Base-by-base conservation (phyloP, 2,797 vertebrate genomes). In the Etheostoma nigrum region DNA sequence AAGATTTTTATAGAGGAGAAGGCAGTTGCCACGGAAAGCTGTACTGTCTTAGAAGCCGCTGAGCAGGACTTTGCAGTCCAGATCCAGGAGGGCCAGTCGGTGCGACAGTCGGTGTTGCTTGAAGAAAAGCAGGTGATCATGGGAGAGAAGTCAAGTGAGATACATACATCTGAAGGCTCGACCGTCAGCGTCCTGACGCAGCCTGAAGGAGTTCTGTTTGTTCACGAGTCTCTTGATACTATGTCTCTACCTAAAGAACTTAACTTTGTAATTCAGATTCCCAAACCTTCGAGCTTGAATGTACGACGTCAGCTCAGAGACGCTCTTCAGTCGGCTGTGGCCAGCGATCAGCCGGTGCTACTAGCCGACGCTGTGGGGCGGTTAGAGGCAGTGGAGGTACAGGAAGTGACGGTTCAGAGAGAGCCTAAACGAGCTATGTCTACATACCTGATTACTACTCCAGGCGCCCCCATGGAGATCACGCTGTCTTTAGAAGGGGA, bases 391-490 rank as follows among this genome's bases (percentile, higher is more conserved):
- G 23, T 95, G 14, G 88, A 96, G 67, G 78, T 98, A 47, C 94
- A 93, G 59, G 93, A 95, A 53, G 79, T 96, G 73, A 94, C 83
- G 57, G 81, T 96, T 58, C 91, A 85, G 33, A 94, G 88, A 88
- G 96, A 98, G 79, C 93, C 93, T 44, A 93, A 82, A 74, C 16
- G 42, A 67, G 79, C 90, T 19, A 61, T 88, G 12, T 95, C 93
- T 47, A 95, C 93, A 0, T 98, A 96, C 72, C 82, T 96, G 33
- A 94, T 98, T 90, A 97, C 95, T 10, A 88, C 94, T 57, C 88
- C 86, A 72, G 91, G 80, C 54, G 89, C 93, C 23, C 88, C 91
- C 0, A 80, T 95, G 78, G 98, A 99, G 92, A 89, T 97, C 62
- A 93, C 94, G 2, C 67, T 97, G 25, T 80, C 87, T 2, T 92